Evolutionary conservation across 2,113 vertebrate genomes (phyloP).

Genomic region (Podarcis raffonei): DNA sequence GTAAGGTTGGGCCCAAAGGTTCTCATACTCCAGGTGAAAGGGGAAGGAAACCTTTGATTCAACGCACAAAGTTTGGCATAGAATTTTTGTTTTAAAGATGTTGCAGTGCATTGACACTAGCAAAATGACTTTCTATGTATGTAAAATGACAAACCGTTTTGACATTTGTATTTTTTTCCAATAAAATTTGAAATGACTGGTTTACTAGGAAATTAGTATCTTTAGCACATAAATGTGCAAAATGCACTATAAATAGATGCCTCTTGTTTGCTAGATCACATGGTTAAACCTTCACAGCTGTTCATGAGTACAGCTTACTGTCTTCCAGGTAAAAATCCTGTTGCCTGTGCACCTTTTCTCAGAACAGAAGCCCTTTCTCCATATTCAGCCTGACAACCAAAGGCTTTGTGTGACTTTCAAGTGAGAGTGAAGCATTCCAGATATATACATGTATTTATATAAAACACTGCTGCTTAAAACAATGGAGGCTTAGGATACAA

Average conservation of each 20-base stretch:
- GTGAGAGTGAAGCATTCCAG: not conserved
- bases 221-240: not conserved
- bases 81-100: slow-evolving; percentile 23
- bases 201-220: not conserved
- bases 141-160: slow-evolving; percentile 33
- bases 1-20: not conserved
- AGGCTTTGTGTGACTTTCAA: not conserved
- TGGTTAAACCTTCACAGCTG: not conserved
- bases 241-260: not conserved
- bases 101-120: not conserved
- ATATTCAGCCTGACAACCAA: not conserved
- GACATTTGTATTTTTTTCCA: slow-evolving; percentile 54
- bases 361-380: not conserved
- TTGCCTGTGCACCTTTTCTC: not conserved
- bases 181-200: slow-evolving; percentile 43
- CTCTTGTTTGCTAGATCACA: not conserved
- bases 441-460: not conserved
- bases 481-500: too few relatives aligned
- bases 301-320: not conserved
- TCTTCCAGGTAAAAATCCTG: not conserved
- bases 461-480: not conserved
- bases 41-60: not conserved
- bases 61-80: not conserved
- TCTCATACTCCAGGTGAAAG: not conserved
- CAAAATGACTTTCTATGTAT: slow-evolving; percentile 56